Evolutionary conservation across 1,140 invertebrate genomes (phyloP), one percentile per base, ranked within the genome.

Genomic region (Euura saliciscinereae): DNA sequence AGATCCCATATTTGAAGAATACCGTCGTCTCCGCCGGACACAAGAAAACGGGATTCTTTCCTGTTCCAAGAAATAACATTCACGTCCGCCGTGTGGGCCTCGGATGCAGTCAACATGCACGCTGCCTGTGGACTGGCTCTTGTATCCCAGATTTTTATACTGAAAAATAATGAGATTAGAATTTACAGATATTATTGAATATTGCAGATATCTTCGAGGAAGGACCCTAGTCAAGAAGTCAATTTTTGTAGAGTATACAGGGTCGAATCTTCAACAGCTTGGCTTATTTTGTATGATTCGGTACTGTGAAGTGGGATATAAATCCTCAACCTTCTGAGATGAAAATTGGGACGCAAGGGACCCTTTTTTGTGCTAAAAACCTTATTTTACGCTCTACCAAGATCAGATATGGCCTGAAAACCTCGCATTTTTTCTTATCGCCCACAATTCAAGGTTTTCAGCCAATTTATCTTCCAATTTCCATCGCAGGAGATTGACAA

Each of bases 51-150:
- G 45, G 94, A 94, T 84, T 99, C 97, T 79, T 91, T 92, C 74
- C 85, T 90, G 87, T 99, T 99, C 99, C 99, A 99, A 75, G 94
- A 95, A 76, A 99, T 97, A 2, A 99, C 98, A 90, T 99, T 99
- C 0, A 99, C 92, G 89, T 99, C 99, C 75, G 91, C 92, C 69
- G 93, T 88, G 85, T 99, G 99, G 45, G 97, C 95, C 78, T 96
- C 91, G 72, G 91, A 88, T 67, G 93, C 92, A n/a, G 94, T 95
- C 44, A 99, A 82, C 93, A 98, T 99, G 80, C 96, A 98, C 0
- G 97, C 96, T 82, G 97, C 96, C 65, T 91, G 91, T 0, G 96
- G 95, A 66, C 92, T 89, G 42, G 92, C 93, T 85, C 98, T 90
- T 42, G 92, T 93, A 85, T 99, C 98, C 95, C 95, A 97, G 79